A percentile compares a stretch with the other conserved stretches of the same genome.
Conservation (phyloP, 2,113 vertebrate genomes). For the Pelobates fuscus region DNA sequence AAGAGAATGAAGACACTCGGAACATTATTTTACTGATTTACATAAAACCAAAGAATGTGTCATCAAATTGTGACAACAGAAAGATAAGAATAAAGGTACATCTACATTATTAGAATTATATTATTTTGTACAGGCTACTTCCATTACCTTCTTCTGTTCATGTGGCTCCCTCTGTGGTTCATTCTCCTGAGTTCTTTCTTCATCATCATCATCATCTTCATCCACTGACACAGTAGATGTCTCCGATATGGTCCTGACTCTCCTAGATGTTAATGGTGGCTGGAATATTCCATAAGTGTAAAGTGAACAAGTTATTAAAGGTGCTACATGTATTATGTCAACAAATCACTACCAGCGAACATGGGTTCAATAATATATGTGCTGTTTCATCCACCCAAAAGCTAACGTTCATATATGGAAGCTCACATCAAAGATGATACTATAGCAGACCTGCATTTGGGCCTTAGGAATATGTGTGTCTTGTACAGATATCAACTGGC, state of each 20-base stretch:
- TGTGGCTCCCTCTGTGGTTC: not conserved
- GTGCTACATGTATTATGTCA: no score
- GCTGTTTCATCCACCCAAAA: no score
- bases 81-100: not conserved
- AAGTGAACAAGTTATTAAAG: not conserved
- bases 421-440: no score
- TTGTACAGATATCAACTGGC: no score
- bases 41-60: not conserved
- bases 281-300: not conserved
- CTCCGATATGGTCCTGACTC: constrained; percentile 48
- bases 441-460: no score
- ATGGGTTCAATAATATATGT: no score
- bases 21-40: constrained; percentile 22
- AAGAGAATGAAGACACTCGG: constrained; percentile 12
- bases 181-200: not conserved
- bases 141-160: constrained; percentile 58
- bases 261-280: constrained; percentile 1
- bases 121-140: not conserved
- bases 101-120: not conserved
- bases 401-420: no score
- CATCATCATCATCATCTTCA: constrained; percentile 37
- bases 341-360: no score
- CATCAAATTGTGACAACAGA: constrained; percentile 8
- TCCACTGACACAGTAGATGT: constrained; percentile 55
- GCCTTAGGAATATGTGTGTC: no score